phyloP scores from a whole-genome alignment of 2,113 vertebrate genomes.

The Phyllostomus hastatus region DNA sequence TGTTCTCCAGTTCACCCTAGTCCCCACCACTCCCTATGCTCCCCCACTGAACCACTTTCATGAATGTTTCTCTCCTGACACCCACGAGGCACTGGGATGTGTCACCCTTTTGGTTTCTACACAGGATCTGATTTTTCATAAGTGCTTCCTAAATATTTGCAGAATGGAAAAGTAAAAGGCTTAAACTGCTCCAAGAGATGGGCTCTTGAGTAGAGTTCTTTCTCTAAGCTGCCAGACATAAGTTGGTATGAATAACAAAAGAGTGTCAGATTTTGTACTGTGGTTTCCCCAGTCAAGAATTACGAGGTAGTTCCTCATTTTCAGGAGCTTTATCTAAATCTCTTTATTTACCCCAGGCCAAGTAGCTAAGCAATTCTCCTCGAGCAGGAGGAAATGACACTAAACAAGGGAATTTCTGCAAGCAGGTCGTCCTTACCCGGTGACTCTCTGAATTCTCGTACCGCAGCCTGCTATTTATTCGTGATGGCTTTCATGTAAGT shows the following conservation, averaged over 20 bases:
- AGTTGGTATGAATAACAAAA: constrained; percentile 25
- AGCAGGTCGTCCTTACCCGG: neutral
- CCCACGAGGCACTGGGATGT: neutral
- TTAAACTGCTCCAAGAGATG: neutral
- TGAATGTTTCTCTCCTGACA: neutral
- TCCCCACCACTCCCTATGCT: neutral
- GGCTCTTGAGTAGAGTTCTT: neutral
- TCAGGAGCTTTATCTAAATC: constrained; percentile 58
- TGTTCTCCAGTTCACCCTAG: neutral
- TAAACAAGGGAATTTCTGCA: neutral
- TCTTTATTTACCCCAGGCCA: constrained; percentile 32
- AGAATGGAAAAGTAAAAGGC: neutral
- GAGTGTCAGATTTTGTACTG: neutral
- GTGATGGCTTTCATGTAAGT: neutral
- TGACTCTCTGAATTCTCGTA: neutral
- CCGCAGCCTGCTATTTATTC: neutral
- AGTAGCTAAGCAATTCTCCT: constrained; percentile 2
- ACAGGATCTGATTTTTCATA: neutral
- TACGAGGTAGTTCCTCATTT: constrained; percentile 50
- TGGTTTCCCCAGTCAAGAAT: constrained; percentile 19
- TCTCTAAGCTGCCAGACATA: neutral
- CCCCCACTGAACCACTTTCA: neutral
- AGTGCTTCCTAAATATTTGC: neutral
- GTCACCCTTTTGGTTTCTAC: neutral
- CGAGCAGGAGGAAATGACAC: constrained; percentile 25